These are phyloP conservation scores for western clawed frog (Xenopus tropicalis) DNA, from an alignment of 2,113 vertebrate species.

Conservation along the genomic window UCB_Xtro_10.0 CM004445.2:120556501-120557000, in stretches of 20 bases:
- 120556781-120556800: constrained; percentile 30
- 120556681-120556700: constrained; percentile 39
- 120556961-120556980: constrained; percentile 26
- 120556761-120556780: constrained; percentile 37
- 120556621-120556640: constrained; percentile 31
- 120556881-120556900: constrained; percentile 31
- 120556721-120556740: constrained; percentile 42
- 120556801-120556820: constrained; percentile 31
- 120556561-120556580: constrained; percentile 10
- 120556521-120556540: background rate
- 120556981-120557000: constrained; percentile 25
- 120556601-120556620: constrained; percentile 20
- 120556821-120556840: background rate
- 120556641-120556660: constrained; percentile 34
- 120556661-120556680: constrained; percentile 20
- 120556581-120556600: constrained; percentile 35
- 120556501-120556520: too few species aligned
- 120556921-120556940: constrained; percentile 28
- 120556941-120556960: constrained; percentile 29
- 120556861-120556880: constrained; percentile 2
- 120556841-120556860: constrained; percentile 1
- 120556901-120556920: constrained; percentile 9
- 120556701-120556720: constrained; percentile 34
- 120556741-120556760: constrained; percentile 34
- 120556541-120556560: background rate